phyloP scores from a whole-genome alignment of 2,888 invertebrate species.

The Dichetophora obliterata region DNA sequence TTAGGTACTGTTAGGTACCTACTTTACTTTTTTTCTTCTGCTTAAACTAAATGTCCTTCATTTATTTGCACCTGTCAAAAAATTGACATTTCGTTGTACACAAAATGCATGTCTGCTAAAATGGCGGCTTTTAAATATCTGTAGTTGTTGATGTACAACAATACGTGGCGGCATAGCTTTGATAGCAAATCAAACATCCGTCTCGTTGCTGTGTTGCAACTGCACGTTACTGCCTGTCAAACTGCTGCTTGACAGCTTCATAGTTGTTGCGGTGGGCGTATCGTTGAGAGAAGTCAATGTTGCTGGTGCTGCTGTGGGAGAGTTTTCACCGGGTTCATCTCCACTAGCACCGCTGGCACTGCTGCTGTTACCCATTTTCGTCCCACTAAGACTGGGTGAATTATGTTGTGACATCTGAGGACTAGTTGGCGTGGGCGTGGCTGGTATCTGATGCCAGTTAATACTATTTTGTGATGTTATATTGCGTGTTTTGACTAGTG shows the following conservation, averaged over 20 bases:
- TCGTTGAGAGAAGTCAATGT: slow-evolving; percentile 36
- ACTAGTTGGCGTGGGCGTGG: slow-evolving; percentile 63
- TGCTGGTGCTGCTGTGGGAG: slow-evolving; percentile 46
- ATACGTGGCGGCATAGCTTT: slow-evolving; percentile 23
- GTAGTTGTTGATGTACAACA: slow-evolving; percentile 21
- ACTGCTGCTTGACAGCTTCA: slow-evolving; percentile 52
- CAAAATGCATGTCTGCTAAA: slow-evolving; percentile 8
- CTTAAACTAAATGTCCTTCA: slow-evolving; percentile 25
- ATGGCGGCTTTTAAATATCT: slow-evolving; percentile 43
- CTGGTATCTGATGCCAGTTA: slow-evolving; percentile 67
- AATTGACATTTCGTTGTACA: slow-evolving; percentile 25
- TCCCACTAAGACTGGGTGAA: slow-evolving; percentile 50
- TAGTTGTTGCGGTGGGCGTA: slow-evolving; percentile 43
- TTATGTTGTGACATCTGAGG: slow-evolving; percentile 53
- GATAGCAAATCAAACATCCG: slow-evolving; percentile 63
- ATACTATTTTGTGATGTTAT: slow-evolving; percentile 74
- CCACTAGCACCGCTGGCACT: not conserved
- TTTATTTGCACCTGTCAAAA: slow-evolving; percentile 23
- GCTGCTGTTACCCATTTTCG: slow-evolving; percentile 26
- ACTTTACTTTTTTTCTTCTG: not conserved
- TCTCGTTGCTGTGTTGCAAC: slow-evolving; percentile 61
- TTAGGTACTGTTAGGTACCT: not conserved
- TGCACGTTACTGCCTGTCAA: slow-evolving; percentile 48
- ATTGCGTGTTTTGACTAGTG: slow-evolving; percentile 84
- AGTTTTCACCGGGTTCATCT: slow-evolving; percentile 34